Conservation (phyloP, 1,140 invertebrate genomes). For the Stegodyphus dumicola region DNA sequence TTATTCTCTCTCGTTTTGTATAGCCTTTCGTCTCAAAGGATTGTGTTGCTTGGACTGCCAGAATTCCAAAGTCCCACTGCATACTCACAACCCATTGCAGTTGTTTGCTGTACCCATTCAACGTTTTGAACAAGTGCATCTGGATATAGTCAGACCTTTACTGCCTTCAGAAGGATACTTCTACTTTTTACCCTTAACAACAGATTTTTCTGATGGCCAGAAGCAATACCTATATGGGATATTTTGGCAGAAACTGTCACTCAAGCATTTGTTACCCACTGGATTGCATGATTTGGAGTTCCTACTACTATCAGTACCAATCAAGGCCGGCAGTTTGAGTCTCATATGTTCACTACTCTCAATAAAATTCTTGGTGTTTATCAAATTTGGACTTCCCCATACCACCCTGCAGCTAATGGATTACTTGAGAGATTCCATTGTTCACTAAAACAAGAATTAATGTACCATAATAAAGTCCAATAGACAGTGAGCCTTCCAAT, state of each 20-base stretch:
- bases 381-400: not conserved
- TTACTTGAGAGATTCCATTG: slow-evolving; percentile 68
- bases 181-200: slow-evolving; percentile 70
- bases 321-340: slow-evolving; percentile 69
- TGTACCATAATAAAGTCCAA: not conserved
- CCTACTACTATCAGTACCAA: slow-evolving; percentile 66
- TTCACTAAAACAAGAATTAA: slow-evolving; percentile 66
- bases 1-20: slow-evolving; percentile 15
- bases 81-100: slow-evolving; percentile 5
- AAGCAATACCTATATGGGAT: slow-evolving; percentile 62
- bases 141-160: slow-evolving; percentile 71
- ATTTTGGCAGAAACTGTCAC: slow-evolving; percentile 66
- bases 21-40: slow-evolving; percentile 16
- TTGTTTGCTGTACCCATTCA: not conserved
- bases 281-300: slow-evolving; percentile 66
- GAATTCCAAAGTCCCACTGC: slow-evolving; percentile 26
- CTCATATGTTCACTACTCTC: slow-evolving; percentile 60
- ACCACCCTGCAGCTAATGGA: slow-evolving; percentile 67
- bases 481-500: not conserved
- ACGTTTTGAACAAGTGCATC: slow-evolving; percentile 69
- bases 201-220: slow-evolving; percentile 69
- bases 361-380: slow-evolving; percentile 2
- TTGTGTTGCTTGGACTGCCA: slow-evolving; percentile 37
- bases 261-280: slow-evolving; percentile 63
- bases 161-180: slow-evolving; percentile 65